A percentile compares a stretch with the other conserved stretches of the same genome.
phyloP scores from a whole-genome alignment of 2,113 vertebrate species.

The Salvator merianae region DNA sequence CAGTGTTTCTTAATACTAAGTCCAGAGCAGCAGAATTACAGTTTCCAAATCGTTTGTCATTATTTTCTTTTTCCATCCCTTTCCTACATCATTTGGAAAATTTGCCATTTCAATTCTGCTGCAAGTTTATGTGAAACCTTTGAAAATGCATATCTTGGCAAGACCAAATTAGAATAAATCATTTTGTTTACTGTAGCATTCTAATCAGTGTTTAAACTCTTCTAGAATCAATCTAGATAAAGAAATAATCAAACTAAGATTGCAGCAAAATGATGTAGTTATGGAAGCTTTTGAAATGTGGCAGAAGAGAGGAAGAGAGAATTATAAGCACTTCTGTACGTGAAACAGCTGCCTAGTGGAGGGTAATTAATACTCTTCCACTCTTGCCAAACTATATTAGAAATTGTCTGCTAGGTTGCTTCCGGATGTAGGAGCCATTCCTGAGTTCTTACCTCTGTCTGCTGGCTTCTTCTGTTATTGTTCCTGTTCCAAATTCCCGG shows the following conservation, averaged over 20 bases:
- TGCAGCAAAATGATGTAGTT: not conserved
- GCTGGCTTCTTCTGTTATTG: no score
- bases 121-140: not conserved
- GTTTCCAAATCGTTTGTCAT: not conserved
- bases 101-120: not conserved
- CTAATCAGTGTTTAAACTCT: slow-evolving; percentile 24
- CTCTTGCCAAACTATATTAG: not conserved
- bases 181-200: slow-evolving; percentile 17
- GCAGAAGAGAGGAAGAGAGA: not conserved
- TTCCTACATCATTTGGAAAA: not conserved
- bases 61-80: not conserved
- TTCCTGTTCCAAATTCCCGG: no score
- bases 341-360: not conserved
- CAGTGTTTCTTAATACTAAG: not conserved
- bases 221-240: not conserved
- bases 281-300: not conserved
- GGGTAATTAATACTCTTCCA: not conserved
- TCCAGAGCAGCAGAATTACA: not conserved
- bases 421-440: no score
- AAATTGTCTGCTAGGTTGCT: no score
- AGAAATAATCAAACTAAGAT: not conserved
- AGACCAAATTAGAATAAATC: slow-evolving; percentile 1
- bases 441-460: no score
- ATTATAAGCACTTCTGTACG: no score
- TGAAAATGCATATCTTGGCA: not conserved